phyloP scores from a whole-genome alignment of 2,113 vertebrate genomes.

The Sinocyclocheilus grahami region DNA sequence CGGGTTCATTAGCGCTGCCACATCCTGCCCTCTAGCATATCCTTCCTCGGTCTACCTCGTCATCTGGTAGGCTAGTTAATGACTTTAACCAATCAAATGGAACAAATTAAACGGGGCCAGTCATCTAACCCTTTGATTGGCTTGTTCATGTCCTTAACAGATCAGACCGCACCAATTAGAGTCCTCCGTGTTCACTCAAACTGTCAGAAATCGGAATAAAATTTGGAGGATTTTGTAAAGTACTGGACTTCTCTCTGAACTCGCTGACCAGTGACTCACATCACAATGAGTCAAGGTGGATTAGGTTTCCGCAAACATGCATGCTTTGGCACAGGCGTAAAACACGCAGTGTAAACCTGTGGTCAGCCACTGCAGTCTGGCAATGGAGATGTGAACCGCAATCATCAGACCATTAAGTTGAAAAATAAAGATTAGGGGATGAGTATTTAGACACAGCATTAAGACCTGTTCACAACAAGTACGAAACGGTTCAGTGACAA shows the following conservation, averaged over 20 bases:
- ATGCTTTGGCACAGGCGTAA: background rate
- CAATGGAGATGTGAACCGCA: background rate
- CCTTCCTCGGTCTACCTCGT: conserved; percentile 17
- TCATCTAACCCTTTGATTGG: conserved; percentile 39
- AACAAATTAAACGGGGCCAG: conserved; percentile 14
- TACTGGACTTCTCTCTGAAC: conserved; percentile 16
- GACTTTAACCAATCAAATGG: conserved; percentile 45
- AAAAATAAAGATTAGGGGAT: background rate
- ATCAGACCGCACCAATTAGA: conserved; percentile 28
- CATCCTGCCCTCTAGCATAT: conserved; percentile 29
- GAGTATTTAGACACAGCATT: background rate
- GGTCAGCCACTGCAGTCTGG: conserved; percentile 25
- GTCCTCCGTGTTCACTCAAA: conserved; percentile 12
- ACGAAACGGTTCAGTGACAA: background rate
- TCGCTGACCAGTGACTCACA: conserved; percentile 14
- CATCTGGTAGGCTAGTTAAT: conserved; percentile 33
- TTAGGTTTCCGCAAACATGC: conserved; percentile 28
- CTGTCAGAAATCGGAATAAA: conserved; percentile 25
- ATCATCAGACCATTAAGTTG: conserved; percentile 15
- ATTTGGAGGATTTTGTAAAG: conserved; percentile 18
- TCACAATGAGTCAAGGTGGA: conserved; percentile 26
- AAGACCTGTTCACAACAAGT: background rate
- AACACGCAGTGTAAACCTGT: background rate
- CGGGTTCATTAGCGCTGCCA: conserved; percentile 36
- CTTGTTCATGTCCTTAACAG: conserved; percentile 28